A percentile compares a stretch with the other conserved stretches of the same genome.
phyloP scores from a whole-genome alignment of 2,113 vertebrate species.

The mouse (Mus musculus) region GRCm39 chr16:61875001-61875500 shows the following conservation, averaged over 20 bases:
- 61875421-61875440: not conserved
- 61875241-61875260: not conserved
- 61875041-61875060: not conserved
- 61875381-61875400: conserved; percentile 23
- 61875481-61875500: not conserved
- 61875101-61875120: not conserved
- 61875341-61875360: not conserved
- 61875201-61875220: not conserved
- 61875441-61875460: not conserved
- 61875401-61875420: not conserved
- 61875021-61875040: rapidly evolving
- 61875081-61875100: not conserved
- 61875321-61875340: not conserved
- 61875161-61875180: not conserved
- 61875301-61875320: not conserved
- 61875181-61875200: not conserved
- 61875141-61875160: not conserved
- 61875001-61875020: not conserved
- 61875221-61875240: not conserved
- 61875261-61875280: not conserved
- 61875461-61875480: not conserved
- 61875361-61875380: not conserved
- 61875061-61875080: not conserved
- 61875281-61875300: not conserved
- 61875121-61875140: not conserved